Conservation (phyloP, 2,113 vertebrate species). For the Ophiodon elongatus region DNA sequence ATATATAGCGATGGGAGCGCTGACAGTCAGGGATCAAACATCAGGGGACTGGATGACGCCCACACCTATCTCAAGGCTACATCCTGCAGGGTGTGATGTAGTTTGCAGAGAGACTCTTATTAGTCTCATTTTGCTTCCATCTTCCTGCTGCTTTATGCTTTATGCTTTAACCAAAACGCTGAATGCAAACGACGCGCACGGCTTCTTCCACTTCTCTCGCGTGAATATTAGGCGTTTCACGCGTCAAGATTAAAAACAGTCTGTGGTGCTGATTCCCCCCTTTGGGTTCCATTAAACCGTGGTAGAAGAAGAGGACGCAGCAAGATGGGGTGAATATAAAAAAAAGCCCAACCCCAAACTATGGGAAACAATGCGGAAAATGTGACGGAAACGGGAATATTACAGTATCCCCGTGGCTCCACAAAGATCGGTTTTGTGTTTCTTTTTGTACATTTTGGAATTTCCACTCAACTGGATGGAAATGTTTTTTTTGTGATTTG, state of each 20-base stretch:
- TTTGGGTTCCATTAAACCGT: neutral
- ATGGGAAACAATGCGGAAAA: neutral
- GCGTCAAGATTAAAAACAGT: neutral
- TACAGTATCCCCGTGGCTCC: too few species aligned
- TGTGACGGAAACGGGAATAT: neutral
- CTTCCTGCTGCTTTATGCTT: neutral
- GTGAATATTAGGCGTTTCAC: neutral
- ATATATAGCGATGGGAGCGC: conserved; percentile 20
- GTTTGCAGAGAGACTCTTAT: conserved; percentile 32
- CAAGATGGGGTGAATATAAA: neutral
- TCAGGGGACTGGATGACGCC: conserved; percentile 40
- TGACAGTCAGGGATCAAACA: conserved; percentile 46
- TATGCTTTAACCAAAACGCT: neutral
- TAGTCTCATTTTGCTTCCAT: neutral
- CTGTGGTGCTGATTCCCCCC: neutral
- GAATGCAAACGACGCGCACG: neutral
- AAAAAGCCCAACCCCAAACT: too few species aligned
- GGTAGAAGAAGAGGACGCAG: neutral
- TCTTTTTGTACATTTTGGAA: neutral
- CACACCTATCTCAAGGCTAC: conserved; percentile 44
- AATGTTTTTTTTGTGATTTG: too few species aligned
- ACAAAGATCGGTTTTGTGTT: neutral
- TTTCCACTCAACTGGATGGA: too few species aligned
- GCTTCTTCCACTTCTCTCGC: neutral
- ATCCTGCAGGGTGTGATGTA: conserved; percentile 38